Base-by-base conservation (phyloP, 2,797 vertebrate species). In the Falco naumanni region DNA sequence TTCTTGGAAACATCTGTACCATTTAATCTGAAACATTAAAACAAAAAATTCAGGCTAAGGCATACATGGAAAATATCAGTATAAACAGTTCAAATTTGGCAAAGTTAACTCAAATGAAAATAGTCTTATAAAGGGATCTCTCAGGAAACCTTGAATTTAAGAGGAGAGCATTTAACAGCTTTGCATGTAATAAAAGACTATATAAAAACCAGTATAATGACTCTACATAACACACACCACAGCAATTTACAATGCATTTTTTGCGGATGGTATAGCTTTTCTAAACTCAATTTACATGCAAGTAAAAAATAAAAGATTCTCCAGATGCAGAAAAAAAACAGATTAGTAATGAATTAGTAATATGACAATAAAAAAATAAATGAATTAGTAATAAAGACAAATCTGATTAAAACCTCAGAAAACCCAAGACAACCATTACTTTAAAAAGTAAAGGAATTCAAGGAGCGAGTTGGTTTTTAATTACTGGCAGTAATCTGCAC, bases 21-120 rank as follows among this genome's bases (percentile, higher is more conserved):
- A 79, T 93, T 94, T 95, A 96, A 97, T 95, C 89, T 88, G 77
- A 96, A 96, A 96, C 51, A 91, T 89, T 95, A 95, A 94, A 96
- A 89, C 18, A 84, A 96, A 89, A 94, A 93, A 89, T 68, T 91
- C 93, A 95, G 80, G 51, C 91, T 95, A 90, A 88, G 34, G 76
- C 77, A 74, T 91, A 95, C 56, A 60, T 90, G 93, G 87, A 93
- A 96, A 96, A 87, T 69, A 93, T 57, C 91, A 53, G 63, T 48
- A 88, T 84, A 90, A 93, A 75, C 70, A 90, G 90, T 24, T 87
- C 63, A 87, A 89, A 69, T 95, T 84, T 96, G 94, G 91, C 93
- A 94, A 94, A 87, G 90, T 47, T 64, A 87, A 90, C 76, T 93
- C 48, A 86, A 90, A 84, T 90, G 77, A 87, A 93, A 96, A 84